Base-by-base conservation (phyloP, 2,888 invertebrate genomes). In the Campoletis raptor region DNA sequence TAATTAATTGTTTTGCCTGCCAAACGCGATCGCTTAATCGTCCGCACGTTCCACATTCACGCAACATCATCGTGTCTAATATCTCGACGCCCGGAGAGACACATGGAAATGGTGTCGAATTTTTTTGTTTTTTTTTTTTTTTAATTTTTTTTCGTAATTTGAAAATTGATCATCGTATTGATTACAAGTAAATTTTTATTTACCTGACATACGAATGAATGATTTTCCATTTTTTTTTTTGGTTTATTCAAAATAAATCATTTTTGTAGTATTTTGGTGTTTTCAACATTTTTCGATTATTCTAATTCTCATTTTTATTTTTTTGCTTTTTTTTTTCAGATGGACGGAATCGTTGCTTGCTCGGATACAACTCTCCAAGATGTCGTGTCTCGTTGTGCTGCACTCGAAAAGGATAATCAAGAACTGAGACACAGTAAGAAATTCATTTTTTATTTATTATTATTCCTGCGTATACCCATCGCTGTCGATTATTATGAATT, bases 311-410 rank as follows among this genome's bases (percentile, higher is more conserved):
- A 8, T 48, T 61, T 15, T 30, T 61, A 15, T 61, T 15, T n/a
- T 52, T 95, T 95, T 48, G 30, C 7, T 30, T 61, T 30, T 61
- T 15, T n/a, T 52, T 95, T 95, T 72, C 93, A 97, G 97, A 96
- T 97, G 95, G 96, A 96, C 90, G 96, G 95, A 91, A 96, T 96
- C 88, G 95, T 96, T 87, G 95, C 95, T 52, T 92, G 96, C 87
- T 95, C 96, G 86, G 95, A 95, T 86, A 95, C 95, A 79, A 95
- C 96, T 30, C 95, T 95, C 90, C 95, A 95, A 78, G 96, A 96
- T 92, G 92, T 96, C 42, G 94, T 94, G 77, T 95, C 95, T 89
- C 95, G 96, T 91, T 91, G 97, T 81, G 94, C 94, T 83, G 91
- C 92, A 54, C 92, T 97, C 72, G 96, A 96, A 90, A 96, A 95